Percentiles rank a stretch among this genome's conserved stretches.
phyloP scores from a whole-genome alignment of 2,888 invertebrate genomes.

The Patella pellucida region DNA sequence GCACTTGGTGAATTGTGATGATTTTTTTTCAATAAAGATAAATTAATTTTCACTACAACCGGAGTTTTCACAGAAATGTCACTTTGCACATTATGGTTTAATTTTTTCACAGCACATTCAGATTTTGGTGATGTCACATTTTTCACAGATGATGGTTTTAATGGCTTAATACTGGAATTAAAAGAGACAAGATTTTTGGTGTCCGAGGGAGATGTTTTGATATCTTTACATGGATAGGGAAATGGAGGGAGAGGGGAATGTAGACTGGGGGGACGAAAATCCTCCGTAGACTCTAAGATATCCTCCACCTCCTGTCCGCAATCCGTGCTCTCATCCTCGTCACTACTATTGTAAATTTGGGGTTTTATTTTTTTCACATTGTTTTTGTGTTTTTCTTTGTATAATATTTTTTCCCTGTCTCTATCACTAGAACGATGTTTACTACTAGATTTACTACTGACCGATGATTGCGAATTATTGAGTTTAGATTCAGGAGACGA shows the following conservation, averaged over 20 bases:
- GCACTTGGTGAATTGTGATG: too few species aligned
- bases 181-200: not conserved
- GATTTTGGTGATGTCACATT: not conserved
- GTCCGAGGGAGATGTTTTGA: not conserved
- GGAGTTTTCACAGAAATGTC: not conserved
- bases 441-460: constrained; percentile 22
- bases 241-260: constrained; percentile 5
- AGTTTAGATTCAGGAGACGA: constrained; percentile 13
- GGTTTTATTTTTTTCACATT: constrained; percentile 9
- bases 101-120: not conserved
- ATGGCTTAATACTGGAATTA: not conserved
- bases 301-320: constrained; percentile 8
- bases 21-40: not conserved
- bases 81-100: not conserved
- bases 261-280: not conserved
- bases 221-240: not conserved
- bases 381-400: constrained; percentile 3
- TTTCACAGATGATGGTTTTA: not conserved
- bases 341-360: not conserved
- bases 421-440: constrained; percentile 3
- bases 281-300: constrained; percentile 3
- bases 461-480: constrained; percentile 13
- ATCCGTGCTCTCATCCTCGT: constrained; percentile 2
- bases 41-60: constrained; percentile 7
- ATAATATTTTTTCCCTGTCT: not conserved